Evolutionary conservation across 2,113 vertebrate genomes (phyloP).

Genomic region (Phyllopteryx taeniolatus): DNA sequence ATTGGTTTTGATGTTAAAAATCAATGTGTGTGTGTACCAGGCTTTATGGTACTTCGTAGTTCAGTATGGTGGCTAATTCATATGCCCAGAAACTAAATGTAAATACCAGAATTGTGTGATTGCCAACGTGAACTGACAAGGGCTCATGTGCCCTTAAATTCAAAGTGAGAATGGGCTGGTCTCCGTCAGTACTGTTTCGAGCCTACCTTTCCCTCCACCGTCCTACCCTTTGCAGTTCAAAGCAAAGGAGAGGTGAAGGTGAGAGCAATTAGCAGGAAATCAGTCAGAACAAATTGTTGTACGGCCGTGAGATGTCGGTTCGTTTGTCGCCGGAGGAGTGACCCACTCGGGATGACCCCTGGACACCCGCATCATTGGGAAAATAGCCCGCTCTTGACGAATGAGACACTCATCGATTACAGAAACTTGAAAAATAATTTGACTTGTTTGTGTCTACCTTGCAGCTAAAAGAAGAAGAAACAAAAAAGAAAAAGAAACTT

Average conservation of each 20-base stretch:
- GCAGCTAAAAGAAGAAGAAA: slow-evolving; percentile 24
- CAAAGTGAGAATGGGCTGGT: slow-evolving; percentile 67
- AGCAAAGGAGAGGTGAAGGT: slow-evolving; percentile 70
- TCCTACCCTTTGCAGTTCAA: slow-evolving; percentile 69
- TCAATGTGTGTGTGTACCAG: background rate
- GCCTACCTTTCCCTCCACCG: slow-evolving; percentile 43
- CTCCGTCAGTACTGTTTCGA: slow-evolving; percentile 67
- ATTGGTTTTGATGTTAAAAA: background rate
- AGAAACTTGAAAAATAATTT: slow-evolving; percentile 61
- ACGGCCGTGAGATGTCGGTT: slow-evolving; percentile 47
- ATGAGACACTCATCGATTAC: slow-evolving; percentile 47
- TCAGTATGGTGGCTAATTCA: slow-evolving; percentile 30
- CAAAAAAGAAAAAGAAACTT: slow-evolving; percentile 52
- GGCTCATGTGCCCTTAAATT: slow-evolving; percentile 65
- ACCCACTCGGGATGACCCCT: slow-evolving; percentile 49
- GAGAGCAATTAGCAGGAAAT: slow-evolving; percentile 70
- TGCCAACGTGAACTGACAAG: slow-evolving; percentile 56
- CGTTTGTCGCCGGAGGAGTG: slow-evolving; percentile 49
- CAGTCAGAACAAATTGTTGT: slow-evolving; percentile 73
- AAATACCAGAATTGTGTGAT: slow-evolving; percentile 52
- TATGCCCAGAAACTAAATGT: slow-evolving; percentile 53
- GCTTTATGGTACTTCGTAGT: background rate
- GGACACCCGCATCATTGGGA: slow-evolving; percentile 32
- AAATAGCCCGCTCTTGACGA: slow-evolving; percentile 36
- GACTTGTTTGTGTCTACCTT: slow-evolving; percentile 62